Evolutionary conservation across 2,797 vertebrate genomes (phyloP), one percentile per base, ranked within the genome.

Genomic region (Scolopax bukidnonensis): DNA sequence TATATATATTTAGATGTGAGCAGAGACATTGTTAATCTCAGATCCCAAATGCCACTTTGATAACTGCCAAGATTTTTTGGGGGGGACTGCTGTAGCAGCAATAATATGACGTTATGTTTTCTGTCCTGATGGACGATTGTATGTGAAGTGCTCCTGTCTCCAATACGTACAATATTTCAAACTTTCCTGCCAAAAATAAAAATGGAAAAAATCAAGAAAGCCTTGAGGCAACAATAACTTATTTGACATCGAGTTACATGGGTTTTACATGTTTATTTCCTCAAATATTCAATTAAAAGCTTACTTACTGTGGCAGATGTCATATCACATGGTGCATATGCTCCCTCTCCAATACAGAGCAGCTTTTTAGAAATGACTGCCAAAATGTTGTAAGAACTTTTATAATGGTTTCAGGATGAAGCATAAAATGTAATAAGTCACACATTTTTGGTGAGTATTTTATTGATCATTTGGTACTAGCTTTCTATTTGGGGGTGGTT

Each of bases 301-400:
- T 96, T 97, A 92, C 97, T 97, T 96, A 97, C 94, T 96, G 95
- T 79, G 86, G 97, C 98, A 98, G 98, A 98, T 98, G 98, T 98
- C 97, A 95, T 92, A 96, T 98, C 98, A 97, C 96, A 95, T 96
- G 90, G 97, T 97, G 96, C 98, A 98, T 98, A 98, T 98, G 98
- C 96, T 96, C 95, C 97, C 97, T 97, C 93, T 97, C 95, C 93
- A 96, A 96, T 95, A 95, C 76, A 50, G 95, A 97, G 97, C 97
- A 97, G 98, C 97, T 98, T 97, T 97, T 92, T 57, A 84, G 94
- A 95, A 84, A 89, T 45, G 76, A 95, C 97, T 98, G 98, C 98
- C 98, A 98, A 95, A 84, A 96, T 87, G 43, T 91, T 69, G 64
- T 95, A 96, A 97, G 96, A 97, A 97, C 97, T 97, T 95, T 91